Base-by-base conservation (phyloP, 2,113 vertebrate species). In the Rhinopomastus cyanomelas region DNA sequence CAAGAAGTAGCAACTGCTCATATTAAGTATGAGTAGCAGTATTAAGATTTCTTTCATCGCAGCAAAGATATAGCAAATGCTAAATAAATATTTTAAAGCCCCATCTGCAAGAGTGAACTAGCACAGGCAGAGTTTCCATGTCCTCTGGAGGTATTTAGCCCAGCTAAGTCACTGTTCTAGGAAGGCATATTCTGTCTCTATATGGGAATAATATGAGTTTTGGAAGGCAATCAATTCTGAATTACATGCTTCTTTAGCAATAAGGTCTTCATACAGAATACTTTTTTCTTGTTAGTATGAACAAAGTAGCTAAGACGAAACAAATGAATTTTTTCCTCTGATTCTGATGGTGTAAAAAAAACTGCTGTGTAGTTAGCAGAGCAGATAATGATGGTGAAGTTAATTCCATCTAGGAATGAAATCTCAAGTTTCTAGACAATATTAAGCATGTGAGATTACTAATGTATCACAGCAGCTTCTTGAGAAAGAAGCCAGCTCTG, bases 81-180 rank as follows among this genome's bases (percentile, higher is more conserved):
- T 79, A 86, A 85, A 91, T 89, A 91, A 90, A 94, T 91, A 91
- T 81, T 94, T 84, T 65, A 92, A 93, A 75, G 19, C 7, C 72
- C 53, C 65, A 72, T 87, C 85, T 94, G 79, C 62, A 49, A 72
- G 34, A 75, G 27, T 68, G 55, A 94, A 92, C 49, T 42, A 81
- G 57, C 36, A 83, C 12, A 78, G 34, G 18, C 49, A 84, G 77
- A 78, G 36, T 15, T 72, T 85, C 30, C 1, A n/a, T 37, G 57
- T 85, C 27, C 44, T 92, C 61, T 84, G 36, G 44, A 86, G 30
- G 20, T 78, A 56, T 85, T 82, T 62, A 87, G 60, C 17, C 29
- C 36, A 83, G n/a, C 15, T 22, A 71, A 84, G 20, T 26, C 66
- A 68, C 15, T 74, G 29, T 55, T 77, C 46, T 60, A 44, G 25